Evolutionary conservation across 37 sponge, comb jelly and placozoan species (phyloP), one percentile per base, ranked within the genome.

Genomic region (Beroe ovata): DNA sequence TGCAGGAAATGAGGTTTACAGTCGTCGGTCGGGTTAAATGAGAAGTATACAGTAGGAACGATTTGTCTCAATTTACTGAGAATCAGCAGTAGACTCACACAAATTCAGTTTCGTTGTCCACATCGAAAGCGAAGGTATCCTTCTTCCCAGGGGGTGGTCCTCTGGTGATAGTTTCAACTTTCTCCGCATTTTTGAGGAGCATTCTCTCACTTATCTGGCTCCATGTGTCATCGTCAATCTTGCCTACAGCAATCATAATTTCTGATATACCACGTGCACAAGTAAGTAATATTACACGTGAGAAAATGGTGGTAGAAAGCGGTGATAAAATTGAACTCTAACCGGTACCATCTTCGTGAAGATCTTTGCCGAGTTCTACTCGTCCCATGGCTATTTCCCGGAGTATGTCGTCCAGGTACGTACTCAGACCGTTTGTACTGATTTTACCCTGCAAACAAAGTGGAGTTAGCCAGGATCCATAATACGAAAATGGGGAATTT

Each of bases 271-370:
- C n/a, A n/a, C n/a, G n/a, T n/a, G n/a, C n/a, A n/a, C n/a, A n/a
- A n/a, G n/a, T n/a, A n/a, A n/a, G n/a, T n/a, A n/a, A n/a, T n/a
- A n/a, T n/a, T n/a, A n/a, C n/a, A n/a, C n/a, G n/a, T n/a, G n/a
- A n/a, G n/a, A n/a, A n/a, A n/a, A n/a, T n/a, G n/a, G n/a, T n/a
- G n/a, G n/a, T n/a, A n/a, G n/a, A n/a, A n/a, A n/a, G n/a, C n/a
- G n/a, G n/a, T n/a, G n/a, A n/a, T n/a, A n/a, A n/a, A n/a, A n/a
- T 47, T 11, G 54, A 19, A 2, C 26, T 40, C 23, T 77, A 11
- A 77, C 84, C 84, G 8, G 84, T 77, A 77, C 33, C 84, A 39
- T 77, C 84, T 36, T 77, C 84, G 84, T 77, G 84, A 77, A 77
- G 33, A 42, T 77, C 84, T 40, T 77, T 77, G 22, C 84, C 84